phyloP scores from a whole-genome alignment of 1,140 invertebrate species.

The Metopolophium dirhodum region DNA sequence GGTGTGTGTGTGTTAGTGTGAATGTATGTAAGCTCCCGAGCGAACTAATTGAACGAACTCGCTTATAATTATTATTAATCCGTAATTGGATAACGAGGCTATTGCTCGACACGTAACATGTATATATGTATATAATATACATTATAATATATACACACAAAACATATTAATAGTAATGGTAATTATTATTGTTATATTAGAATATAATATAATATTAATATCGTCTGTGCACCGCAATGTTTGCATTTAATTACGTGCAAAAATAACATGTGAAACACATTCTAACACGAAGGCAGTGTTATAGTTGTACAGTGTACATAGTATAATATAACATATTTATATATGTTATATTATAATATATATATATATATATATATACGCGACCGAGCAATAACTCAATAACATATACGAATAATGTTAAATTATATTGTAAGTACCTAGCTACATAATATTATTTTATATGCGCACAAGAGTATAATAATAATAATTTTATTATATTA shows the following conservation, averaged over 20 bases:
- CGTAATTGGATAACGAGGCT: background rate
- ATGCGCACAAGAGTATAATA: background rate
- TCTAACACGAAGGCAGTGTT: background rate
- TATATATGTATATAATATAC: background rate
- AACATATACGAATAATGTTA: background rate
- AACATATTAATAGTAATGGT: background rate
- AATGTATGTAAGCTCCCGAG: background rate
- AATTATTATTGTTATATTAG: conserved; percentile 14
- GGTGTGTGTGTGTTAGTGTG: no score
- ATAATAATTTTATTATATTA: background rate
- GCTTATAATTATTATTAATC: background rate
- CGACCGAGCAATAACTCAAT: background rate
- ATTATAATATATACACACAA: background rate
- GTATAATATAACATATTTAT: background rate
- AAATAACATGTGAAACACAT: background rate
- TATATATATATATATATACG: background rate
- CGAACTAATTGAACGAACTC: background rate
- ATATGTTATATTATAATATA: no score
- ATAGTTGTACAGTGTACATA: background rate
- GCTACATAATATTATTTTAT: background rate
- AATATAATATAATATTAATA: background rate
- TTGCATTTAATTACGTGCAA: background rate
- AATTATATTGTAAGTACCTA: background rate
- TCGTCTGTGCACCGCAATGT: background rate
- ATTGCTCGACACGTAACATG: background rate